Evolutionary conservation across 2,888 invertebrate species (phyloP).

Genomic region (Drosophila anomalata): DNA sequence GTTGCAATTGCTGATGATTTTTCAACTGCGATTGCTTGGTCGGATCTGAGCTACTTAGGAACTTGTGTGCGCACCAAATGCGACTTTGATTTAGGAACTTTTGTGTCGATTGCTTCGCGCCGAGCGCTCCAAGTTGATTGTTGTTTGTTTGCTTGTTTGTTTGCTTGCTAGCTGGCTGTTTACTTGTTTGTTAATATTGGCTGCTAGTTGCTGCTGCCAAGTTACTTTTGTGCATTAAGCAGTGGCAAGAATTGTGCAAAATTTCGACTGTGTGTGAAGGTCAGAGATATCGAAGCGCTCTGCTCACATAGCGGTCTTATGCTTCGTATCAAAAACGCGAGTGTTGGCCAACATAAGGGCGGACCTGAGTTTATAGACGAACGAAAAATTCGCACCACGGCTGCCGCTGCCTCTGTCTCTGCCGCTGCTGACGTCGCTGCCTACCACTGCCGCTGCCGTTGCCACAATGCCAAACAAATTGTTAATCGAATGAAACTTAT

Average conservation of each 20-base stretch:
- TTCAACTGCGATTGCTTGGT: slow-evolving; percentile 15
- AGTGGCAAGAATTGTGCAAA: slow-evolving; percentile 68
- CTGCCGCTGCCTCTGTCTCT: slow-evolving; percentile 43
- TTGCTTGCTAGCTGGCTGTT: slow-evolving; percentile 13
- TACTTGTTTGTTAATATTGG: slow-evolving; percentile 14
- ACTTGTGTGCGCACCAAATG: slow-evolving; percentile 47
- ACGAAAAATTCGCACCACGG: slow-evolving; percentile 36
- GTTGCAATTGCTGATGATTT: slow-evolving; percentile 23
- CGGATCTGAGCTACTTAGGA: slow-evolving; percentile 41
- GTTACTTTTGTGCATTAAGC: slow-evolving; percentile 13
- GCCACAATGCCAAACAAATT: slow-evolving; percentile 71
- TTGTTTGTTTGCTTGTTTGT: slow-evolving; percentile 27
- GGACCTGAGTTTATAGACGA: slow-evolving; percentile 71
- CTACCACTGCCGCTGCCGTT: slow-evolving; percentile 4
- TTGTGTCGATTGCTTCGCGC: slow-evolving; percentile 28
- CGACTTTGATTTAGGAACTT: slow-evolving; percentile 62
- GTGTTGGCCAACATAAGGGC: slow-evolving; percentile 70
- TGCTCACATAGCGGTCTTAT: slow-evolving; percentile 44
- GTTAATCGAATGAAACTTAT: slow-evolving; percentile 71
- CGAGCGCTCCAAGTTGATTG: slow-evolving; percentile 4
- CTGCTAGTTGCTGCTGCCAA: slow-evolving; percentile 19
- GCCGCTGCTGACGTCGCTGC: slow-evolving; percentile 44
- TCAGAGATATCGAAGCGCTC: slow-evolving; percentile 38
- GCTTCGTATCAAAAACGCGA: slow-evolving; percentile 60
- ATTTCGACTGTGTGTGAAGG: slow-evolving; percentile 38